A percentile compares a stretch with the other conserved stretches of the same genome.
These are phyloP conservation scores for Paracyclopina nana DNA, from an alignment of 1,140 invertebrate genomes.

Conservation along the genomic window DNA sequence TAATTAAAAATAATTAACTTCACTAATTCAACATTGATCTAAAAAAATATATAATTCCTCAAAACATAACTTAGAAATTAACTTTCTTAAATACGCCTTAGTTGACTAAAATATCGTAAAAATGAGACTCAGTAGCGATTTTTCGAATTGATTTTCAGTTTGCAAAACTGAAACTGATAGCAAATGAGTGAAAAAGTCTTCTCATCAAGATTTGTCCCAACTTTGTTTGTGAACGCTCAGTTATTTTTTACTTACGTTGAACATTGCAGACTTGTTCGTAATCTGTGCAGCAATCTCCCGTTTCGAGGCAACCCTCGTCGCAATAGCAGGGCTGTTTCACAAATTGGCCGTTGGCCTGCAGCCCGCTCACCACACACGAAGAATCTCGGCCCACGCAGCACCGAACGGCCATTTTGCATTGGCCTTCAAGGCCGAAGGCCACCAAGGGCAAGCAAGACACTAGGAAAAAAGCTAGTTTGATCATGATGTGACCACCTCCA, in stretches of 20 bases:
- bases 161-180: too few species aligned
- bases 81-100: too few species aligned
- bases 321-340: conserved; percentile 3
- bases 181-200: too few species aligned
- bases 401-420: not conserved
- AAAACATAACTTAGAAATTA: too few species aligned
- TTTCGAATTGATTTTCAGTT: too few species aligned
- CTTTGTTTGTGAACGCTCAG: too few species aligned
- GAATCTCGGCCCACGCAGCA: conserved; percentile 4
- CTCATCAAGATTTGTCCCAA: too few species aligned
- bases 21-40: too few species aligned
- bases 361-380: not conserved
- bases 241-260: not conserved
- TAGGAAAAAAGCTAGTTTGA: not conserved
- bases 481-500: not conserved
- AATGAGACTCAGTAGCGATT: too few species aligned
- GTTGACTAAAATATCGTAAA: too few species aligned
- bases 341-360: not conserved
- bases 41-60: too few species aligned
- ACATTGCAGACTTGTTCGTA: not conserved
- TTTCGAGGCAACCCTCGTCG: conserved; percentile 3
- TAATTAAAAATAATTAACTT: too few species aligned
- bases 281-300: conserved; percentile 6
- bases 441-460: not conserved
- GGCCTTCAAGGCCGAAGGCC: not conserved